Conservation (phyloP, 2,113 vertebrate genomes). For the Erythrocercus mccallii region DNA sequence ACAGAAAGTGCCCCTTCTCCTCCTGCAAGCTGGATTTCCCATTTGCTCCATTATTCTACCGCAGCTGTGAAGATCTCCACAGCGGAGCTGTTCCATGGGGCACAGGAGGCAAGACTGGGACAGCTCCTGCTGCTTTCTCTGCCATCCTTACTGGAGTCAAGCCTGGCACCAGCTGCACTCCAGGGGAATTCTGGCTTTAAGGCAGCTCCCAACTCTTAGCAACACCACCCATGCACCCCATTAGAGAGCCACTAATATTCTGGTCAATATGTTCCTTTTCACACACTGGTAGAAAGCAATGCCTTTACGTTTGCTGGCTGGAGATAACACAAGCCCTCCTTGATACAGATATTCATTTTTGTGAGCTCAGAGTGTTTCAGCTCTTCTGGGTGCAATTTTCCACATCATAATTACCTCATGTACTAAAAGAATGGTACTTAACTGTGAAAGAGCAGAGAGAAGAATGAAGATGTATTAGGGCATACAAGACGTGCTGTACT, state of each 20-base stretch:
- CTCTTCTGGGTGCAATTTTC: background rate
- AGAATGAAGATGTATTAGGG: background rate
- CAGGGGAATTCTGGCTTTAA: background rate
- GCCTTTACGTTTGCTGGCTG: background rate
- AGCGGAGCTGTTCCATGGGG: rapidly evolving
- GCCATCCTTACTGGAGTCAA: background rate
- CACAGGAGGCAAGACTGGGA: rapidly evolving
- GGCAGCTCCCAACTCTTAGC: background rate
- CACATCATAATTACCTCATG: background rate
- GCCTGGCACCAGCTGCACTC: background rate
- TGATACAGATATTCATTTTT: background rate
- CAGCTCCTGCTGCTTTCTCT: too few species aligned
- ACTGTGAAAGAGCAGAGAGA: background rate
- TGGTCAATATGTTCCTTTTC: background rate
- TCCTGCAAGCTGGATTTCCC: background rate
- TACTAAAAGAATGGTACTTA: background rate
- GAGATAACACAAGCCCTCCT: background rate
- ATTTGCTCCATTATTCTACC: background rate
- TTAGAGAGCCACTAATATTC: background rate
- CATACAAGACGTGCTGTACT: background rate
- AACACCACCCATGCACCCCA: background rate
- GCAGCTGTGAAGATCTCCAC: background rate
- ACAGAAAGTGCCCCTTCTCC: rapidly evolving
- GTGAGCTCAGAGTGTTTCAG: background rate
- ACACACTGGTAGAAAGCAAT: background rate